A percentile compares a stretch with the other conserved stretches of the same genome.
Conservation (phyloP, 2,113 vertebrate genomes). For the Mellivora capensis region DNA sequence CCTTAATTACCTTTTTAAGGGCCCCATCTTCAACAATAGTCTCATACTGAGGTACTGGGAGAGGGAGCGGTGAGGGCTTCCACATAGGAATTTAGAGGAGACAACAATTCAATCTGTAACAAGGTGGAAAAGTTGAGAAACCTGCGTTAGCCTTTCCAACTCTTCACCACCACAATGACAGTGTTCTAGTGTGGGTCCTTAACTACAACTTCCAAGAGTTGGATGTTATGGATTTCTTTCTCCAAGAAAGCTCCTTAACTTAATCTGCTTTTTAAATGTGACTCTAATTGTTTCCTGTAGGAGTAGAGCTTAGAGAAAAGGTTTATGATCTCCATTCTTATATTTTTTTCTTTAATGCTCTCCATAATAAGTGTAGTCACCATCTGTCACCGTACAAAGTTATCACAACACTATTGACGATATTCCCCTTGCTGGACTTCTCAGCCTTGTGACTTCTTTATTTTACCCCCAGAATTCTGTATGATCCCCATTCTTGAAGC, state of each 20-base stretch:
- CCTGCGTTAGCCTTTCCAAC: neutral
- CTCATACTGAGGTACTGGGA: neutral
- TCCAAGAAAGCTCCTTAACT: neutral
- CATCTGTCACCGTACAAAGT: neutral
- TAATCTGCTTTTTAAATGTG: neutral
- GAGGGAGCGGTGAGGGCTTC: neutral
- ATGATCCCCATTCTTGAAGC: neutral
- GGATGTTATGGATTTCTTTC: neutral
- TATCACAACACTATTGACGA: neutral
- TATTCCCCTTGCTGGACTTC: neutral
- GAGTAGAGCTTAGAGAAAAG: neutral
- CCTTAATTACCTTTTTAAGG: neutral
- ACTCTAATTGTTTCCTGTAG: neutral
- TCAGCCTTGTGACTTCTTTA: neutral
- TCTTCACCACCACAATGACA: neutral
- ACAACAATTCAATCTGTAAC: neutral
- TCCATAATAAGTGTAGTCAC: neutral
- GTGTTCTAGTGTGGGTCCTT: neutral
- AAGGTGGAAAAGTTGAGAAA: neutral
- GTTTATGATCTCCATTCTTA: neutral
- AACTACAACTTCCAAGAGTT: neutral
- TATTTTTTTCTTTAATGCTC: neutral
- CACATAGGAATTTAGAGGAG: neutral
- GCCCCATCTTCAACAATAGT: neutral
- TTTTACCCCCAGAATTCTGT: neutral